Conservation (phyloP, 2,797 vertebrate genomes). For the Margarornis squamiger region DNA sequence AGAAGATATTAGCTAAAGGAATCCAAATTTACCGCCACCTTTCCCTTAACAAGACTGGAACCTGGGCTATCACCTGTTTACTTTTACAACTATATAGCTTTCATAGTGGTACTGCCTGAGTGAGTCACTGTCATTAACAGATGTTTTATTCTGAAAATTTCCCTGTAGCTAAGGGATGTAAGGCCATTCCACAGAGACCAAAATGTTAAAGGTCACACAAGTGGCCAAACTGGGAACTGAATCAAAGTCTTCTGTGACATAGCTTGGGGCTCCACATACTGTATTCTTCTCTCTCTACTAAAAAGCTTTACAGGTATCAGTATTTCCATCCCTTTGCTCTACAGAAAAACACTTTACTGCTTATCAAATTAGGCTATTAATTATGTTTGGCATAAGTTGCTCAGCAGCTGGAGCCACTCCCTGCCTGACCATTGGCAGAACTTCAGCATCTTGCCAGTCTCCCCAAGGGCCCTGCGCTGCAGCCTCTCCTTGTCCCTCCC, state of each 20-base stretch:
- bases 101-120: neutral
- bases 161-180: neutral
- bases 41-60: neutral
- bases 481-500: neutral
- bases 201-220: neutral
- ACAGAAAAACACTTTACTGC: neutral
- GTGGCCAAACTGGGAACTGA: neutral
- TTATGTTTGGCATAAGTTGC: neutral
- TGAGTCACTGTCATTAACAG: neutral
- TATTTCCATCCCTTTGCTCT: neutral
- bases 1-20: neutral
- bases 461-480: accelerated
- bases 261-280: neutral
- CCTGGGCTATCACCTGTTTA: neutral
- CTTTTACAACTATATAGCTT: neutral
- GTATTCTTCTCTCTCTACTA: neutral
- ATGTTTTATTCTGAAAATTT: neutral
- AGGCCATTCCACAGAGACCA: neutral
- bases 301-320: neutral
- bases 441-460: neutral
- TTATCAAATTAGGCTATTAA: neutral
- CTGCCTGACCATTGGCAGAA: neutral
- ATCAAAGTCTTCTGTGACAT: neutral
- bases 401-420: neutral
- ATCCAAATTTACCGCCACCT: neutral